These are phyloP conservation scores for Bombus waltoni DNA, from an alignment of 1,140 invertebrate genomes.

Conservation along the genomic window DNA sequence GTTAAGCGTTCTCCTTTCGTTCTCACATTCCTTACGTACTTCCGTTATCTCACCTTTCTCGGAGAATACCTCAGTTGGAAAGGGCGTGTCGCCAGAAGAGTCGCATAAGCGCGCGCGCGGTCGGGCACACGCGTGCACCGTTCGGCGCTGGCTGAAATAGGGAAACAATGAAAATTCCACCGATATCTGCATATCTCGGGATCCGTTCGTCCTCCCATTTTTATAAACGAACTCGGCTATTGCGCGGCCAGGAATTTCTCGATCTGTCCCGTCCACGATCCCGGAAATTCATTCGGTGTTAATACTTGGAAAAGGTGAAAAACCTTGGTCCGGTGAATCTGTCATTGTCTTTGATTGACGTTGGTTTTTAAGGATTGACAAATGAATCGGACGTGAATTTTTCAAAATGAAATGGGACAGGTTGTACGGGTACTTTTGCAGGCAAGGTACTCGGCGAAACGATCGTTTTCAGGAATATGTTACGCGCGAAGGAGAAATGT, in stretches of 20 bases:
- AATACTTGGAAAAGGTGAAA: background rate
- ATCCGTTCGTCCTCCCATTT: slow-evolving; percentile 20
- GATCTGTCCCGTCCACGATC: background rate
- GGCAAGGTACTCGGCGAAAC: background rate
- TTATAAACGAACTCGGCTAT: slow-evolving; percentile 18
- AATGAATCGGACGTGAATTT: background rate
- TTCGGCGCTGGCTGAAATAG: slow-evolving; percentile 30
- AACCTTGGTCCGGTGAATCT: background rate
- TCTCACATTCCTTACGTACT: slow-evolving; percentile 57
- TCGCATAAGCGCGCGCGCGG: slow-evolving; percentile 25
- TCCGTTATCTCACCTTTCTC: slow-evolving; percentile 63
- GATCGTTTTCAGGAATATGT: background rate
- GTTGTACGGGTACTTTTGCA: background rate
- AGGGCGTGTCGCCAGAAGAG: slow-evolving; percentile 37
- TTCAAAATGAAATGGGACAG: background rate
- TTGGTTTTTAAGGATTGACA: background rate
- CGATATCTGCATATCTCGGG: slow-evolving; percentile 50
- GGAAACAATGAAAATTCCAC: slow-evolving; percentile 52
- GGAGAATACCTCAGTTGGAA: background rate
- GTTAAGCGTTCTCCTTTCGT: slow-evolving; percentile 63
- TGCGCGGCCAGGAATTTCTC: background rate
- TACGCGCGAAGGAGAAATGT: background rate
- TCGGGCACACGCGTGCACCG: background rate
- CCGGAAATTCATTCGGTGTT: background rate
- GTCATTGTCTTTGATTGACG: background rate